Base-by-base conservation (phyloP, 2,888 invertebrate genomes). In the Drosophila mercatorum region DNA sequence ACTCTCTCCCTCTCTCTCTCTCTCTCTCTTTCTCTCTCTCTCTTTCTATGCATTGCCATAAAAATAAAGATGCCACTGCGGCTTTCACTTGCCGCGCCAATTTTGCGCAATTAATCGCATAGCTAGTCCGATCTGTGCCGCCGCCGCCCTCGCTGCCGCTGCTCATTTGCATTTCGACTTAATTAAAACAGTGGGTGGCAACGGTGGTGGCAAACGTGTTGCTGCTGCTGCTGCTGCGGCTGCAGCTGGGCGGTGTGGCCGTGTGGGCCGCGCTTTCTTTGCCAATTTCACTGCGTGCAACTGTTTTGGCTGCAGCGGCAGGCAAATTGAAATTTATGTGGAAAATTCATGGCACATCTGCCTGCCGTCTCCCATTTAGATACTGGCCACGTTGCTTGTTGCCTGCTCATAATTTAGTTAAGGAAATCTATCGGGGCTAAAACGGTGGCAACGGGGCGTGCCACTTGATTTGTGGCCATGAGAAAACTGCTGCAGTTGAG, bases 41-140 rank as follows among this genome's bases (percentile, higher is more conserved):
- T 22, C 22, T 22, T 1, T 22, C 2, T 22, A 1, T 22, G 22
- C 22, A 22, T 22, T 22, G 36, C 51, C 67, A 67, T 70, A 51
- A 75, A 86, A 74, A 87, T 83, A 89, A 89, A 84, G 84, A 84
- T 84, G 89, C 89, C 89, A 89, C 81, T 71, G 51, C 64, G 66
- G 86, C 88, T 84, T 84, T 84, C 84, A 84, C 84, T 84, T 89
- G 87, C 72, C 55, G 67, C 79, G 71, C 79, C 90, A 86, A 89
- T 79, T 86, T 85, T 75, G 81, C 72, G 80, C 85, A 85, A 85
- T 85, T 85, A 85, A 89, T 85, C 88, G 84, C 87, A 89, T 81
- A 76, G 82, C 84, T 61, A 67, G 70, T 70, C 81, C 66, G 76
- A 86, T 81, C 82, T 81, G 66, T 75, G 52, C 72, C 86, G 74